Percentiles rank a stretch among this genome's conserved stretches.
phyloP scores from a whole-genome alignment of 30 jellyfish, hydroid and myxozoan species.

The Haliclystus octoradiatus region DNA sequence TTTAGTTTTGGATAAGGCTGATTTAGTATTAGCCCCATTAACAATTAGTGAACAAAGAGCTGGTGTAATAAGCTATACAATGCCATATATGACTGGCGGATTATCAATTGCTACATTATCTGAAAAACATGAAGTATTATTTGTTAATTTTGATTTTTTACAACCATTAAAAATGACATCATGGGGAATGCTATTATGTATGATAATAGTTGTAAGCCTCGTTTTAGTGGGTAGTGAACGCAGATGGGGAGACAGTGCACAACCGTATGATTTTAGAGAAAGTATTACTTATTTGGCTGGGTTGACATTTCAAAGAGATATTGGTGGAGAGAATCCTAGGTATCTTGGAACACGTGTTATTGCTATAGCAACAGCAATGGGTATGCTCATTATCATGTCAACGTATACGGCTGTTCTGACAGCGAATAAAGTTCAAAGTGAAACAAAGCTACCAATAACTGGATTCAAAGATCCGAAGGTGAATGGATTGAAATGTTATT shows the following conservation, averaged over 20 bases:
- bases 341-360: slow-evolving; percentile 43
- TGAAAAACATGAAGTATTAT: slow-evolving; percentile 3
- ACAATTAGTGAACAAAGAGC: slow-evolving; percentile 35
- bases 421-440: slow-evolving; percentile 36
- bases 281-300: slow-evolving; percentile 51
- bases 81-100: slow-evolving; percentile 18
- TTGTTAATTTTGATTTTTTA: slow-evolving; percentile 34
- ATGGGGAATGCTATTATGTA: slow-evolving; percentile 4
- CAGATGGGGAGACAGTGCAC: not conserved
- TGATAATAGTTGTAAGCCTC: slow-evolving; percentile 10
- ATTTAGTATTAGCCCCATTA: slow-evolving; percentile 34
- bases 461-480: slow-evolving; percentile 61
- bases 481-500: too few species aligned
- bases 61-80: slow-evolving; percentile 36
- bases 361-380: slow-evolving; percentile 51
- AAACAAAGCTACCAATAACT: slow-evolving; percentile 1
- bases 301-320: slow-evolving; percentile 51
- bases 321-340: slow-evolving; percentile 62
- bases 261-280: slow-evolving; percentile 21
- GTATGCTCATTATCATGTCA: slow-evolving; percentile 59
- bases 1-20: slow-evolving; percentile 28
- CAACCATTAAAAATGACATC: slow-evolving; percentile 6
- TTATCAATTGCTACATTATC: slow-evolving; percentile 9
- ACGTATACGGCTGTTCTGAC: slow-evolving; percentile 72
- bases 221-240: slow-evolving; percentile 10